Conservation (phyloP, 2,888 invertebrate genomes). For the Cactoblastis cactorum region DNA sequence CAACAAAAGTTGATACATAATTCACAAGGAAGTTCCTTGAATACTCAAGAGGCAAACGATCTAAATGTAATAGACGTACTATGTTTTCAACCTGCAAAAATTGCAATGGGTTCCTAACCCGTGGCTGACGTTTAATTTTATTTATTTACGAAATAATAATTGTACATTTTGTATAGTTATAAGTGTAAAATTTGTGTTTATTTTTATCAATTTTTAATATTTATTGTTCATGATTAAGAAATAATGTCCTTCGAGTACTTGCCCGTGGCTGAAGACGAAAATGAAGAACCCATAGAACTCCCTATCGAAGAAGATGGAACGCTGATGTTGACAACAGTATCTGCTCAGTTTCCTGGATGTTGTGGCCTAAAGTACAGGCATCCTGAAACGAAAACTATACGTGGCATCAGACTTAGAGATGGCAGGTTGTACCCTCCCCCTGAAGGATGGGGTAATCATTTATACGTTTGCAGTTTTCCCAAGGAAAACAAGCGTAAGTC, state of each 20-base stretch:
- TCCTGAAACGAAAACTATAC: conserved; percentile 92
- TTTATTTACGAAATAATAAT: conserved; percentile 72
- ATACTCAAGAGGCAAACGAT: conserved; percentile 35
- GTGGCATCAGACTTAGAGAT: conserved; percentile 94
- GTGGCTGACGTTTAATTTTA: conserved; percentile 77
- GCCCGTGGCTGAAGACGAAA: conserved; percentile 98
- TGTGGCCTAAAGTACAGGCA: conserved; percentile 98
- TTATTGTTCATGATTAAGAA: conserved; percentile 72
- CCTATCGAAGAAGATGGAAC: conserved; percentile 98
- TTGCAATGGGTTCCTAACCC: conserved; percentile 78
- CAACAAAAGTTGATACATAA: conserved; percentile 48
- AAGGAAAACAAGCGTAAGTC: conserved; percentile 97
- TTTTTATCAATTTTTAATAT: conserved; percentile 60
- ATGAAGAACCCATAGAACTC: conserved; percentile 97
- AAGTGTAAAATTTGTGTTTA: conserved; percentile 69
- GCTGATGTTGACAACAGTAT: conserved; percentile 93
- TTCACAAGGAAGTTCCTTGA: conserved; percentile 28
- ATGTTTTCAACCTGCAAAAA: conserved; percentile 74
- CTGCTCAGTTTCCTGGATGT: conserved; percentile 97
- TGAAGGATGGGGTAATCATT: conserved; percentile 90
- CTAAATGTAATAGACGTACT: conserved; percentile 46
- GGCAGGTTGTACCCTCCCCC: conserved; percentile 94
- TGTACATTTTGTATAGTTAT: conserved; percentile 72
- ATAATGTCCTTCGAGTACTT: conserved; percentile 83
- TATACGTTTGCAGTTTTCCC: conserved; percentile 90